Evolutionary conservation across 2,888 invertebrate species (phyloP).

Genomic region (Xestoiulus laeticollis): DNA sequence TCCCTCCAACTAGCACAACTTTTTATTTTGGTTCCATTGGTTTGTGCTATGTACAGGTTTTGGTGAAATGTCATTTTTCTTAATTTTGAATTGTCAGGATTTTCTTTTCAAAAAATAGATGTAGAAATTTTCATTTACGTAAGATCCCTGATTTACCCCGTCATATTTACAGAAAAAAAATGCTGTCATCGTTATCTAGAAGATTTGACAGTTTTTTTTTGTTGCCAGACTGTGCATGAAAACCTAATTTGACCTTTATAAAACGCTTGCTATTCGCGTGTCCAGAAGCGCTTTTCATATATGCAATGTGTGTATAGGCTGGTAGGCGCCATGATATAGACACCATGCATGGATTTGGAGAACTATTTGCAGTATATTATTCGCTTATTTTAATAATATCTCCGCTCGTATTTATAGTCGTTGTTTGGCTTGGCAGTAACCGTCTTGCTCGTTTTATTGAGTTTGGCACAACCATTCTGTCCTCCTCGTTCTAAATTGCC

Average conservation of each 20-base stretch:
- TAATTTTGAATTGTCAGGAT: too few relatives aligned
- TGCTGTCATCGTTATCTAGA: neutral
- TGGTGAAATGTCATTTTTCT: too few relatives aligned
- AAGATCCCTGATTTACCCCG: too few relatives aligned
- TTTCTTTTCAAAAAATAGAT: too few relatives aligned
- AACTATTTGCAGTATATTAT: neutral
- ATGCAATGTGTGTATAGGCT: neutral
- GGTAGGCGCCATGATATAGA: neutral
- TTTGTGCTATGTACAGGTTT: too few relatives aligned
- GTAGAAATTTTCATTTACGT: too few relatives aligned
- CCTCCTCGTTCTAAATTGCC: neutral
- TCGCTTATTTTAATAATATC: slow-evolving; percentile 1
- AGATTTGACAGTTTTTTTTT: neutral
- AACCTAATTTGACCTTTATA: neutral
- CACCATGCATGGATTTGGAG: neutral
- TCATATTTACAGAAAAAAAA: neutral
- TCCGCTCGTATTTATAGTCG: neutral
- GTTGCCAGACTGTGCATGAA: neutral
- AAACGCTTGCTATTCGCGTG: neutral
- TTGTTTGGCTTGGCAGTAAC: slow-evolving; percentile 12
- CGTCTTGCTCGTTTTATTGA: neutral
- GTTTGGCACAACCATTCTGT: neutral
- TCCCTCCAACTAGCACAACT: too few relatives aligned
- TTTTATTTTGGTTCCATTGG: too few relatives aligned
- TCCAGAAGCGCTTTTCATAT: neutral